Conservation (phyloP, 1,140 invertebrate species). For the Stegodyphus mimosarum region DNA sequence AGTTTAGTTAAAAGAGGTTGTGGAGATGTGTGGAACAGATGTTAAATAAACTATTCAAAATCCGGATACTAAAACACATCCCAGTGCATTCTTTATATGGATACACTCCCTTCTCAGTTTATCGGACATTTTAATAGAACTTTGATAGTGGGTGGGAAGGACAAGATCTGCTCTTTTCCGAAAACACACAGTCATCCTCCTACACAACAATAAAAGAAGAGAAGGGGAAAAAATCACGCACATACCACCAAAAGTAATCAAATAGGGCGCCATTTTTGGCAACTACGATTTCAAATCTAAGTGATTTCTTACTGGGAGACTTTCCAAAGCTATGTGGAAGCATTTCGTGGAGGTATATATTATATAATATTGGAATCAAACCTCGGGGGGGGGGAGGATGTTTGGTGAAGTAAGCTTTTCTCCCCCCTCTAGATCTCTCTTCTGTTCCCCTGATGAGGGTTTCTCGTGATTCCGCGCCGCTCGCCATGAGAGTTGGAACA, state of each 20-base stretch:
- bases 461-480: conserved; percentile 46
- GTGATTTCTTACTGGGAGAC: conserved; percentile 27
- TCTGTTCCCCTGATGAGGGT: conserved; percentile 37
- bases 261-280: conserved; percentile 58
- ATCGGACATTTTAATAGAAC: conserved; percentile 59
- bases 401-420: background rate
- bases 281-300: conserved; percentile 55
- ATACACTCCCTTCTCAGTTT: conserved; percentile 29
- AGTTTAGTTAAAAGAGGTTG: too few relatives aligned
- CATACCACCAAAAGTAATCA: conserved; percentile 49
- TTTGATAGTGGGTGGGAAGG: conserved; percentile 21
- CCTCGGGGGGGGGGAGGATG: conserved; percentile 1
- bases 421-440: background rate
- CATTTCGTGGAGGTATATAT: conserved; percentile 35
- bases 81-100: too few relatives aligned
- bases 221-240: background rate
- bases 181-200: conserved; percentile 2
- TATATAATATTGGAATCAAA: conserved; percentile 59
- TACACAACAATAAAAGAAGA: conserved; percentile 18
- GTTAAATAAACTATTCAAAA: background rate
- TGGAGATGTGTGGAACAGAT: too few relatives aligned
- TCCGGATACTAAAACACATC: conserved; percentile 7
- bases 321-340: background rate
- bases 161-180: conserved; percentile 14
- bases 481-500: conserved; percentile 48